Evolutionary conservation across 1,140 invertebrate genomes (phyloP).

Genomic region (Panagrolaimus sp.): DNA sequence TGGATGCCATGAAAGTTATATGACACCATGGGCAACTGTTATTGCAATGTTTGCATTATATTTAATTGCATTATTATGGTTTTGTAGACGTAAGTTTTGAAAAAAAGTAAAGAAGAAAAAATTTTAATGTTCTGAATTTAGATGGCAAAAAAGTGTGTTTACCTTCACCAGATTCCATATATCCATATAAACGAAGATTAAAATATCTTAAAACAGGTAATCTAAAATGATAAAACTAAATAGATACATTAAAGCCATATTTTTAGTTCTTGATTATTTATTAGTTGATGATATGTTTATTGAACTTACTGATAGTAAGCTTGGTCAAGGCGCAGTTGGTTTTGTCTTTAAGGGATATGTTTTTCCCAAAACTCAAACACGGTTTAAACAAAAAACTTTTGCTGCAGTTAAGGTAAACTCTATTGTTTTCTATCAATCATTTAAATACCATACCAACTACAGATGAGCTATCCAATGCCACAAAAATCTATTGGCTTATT

Average conservation of each 20-base stretch:
- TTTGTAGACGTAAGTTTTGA: conserved; percentile 34
- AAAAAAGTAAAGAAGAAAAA: neutral
- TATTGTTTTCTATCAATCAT: conserved; percentile 9
- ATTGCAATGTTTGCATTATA: conserved; percentile 37
- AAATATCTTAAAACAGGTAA: conserved; percentile 48
- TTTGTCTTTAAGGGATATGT: conserved; percentile 55
- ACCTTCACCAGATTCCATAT: conserved; percentile 49
- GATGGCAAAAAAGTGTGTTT: conserved; percentile 54
- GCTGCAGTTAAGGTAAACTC: conserved; percentile 46
- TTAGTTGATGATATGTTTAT: conserved; percentile 36
- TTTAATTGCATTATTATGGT: conserved; percentile 39
- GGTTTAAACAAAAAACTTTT: conserved; percentile 52
- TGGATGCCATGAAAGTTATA: conserved; percentile 10
- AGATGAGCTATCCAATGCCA: conserved; percentile 55
- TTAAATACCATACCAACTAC: neutral
- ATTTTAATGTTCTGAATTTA: conserved; percentile 24
- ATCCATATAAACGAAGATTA: conserved; percentile 44
- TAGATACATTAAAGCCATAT: no score
- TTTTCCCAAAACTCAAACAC: conserved; percentile 50
- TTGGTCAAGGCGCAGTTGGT: conserved; percentile 51
- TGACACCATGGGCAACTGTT: conserved; percentile 42
- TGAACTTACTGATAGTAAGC: conserved; percentile 48
- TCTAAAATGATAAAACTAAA: no score
- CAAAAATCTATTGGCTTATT: conserved; percentile 50
- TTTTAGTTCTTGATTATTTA: conserved; percentile 13